These are phyloP conservation scores for Cerastoderma edule DNA, from an alignment of 2,888 invertebrate species.

Conservation along the genomic window DNA sequence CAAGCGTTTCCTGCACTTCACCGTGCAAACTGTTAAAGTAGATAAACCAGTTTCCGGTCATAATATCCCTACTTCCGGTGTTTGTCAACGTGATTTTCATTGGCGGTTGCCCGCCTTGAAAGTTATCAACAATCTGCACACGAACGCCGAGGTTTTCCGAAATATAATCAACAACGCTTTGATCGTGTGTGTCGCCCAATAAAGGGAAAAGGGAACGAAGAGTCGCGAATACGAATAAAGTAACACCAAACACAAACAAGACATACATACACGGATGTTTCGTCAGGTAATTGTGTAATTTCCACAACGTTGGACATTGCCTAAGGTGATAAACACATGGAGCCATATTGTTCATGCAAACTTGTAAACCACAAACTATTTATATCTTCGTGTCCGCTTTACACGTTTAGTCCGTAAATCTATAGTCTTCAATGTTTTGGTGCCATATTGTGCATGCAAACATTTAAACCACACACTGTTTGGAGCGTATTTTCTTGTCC, in stretches of 20 bases:
- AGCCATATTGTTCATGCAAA: no score
- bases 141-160: conserved; percentile 24
- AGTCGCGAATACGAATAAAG: not conserved
- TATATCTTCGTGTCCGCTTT: no score
- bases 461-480: no score
- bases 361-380: no score
- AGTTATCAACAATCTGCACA: conserved; percentile 7
- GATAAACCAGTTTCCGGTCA: conserved; percentile 31
- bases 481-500: no score
- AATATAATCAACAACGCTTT: conserved; percentile 23
- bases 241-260: not conserved
- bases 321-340: conserved; percentile 12
- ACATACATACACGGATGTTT: conserved; percentile 14
- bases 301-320: conserved; percentile 8
- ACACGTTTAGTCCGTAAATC: no score
- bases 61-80: conserved; percentile 19
- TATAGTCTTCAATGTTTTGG: no score
- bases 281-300: not conserved
- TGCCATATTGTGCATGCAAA: no score
- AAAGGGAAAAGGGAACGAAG: not conserved
- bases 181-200: not conserved
- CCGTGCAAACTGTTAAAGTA: conserved; percentile 35
- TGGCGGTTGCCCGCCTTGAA: not conserved
- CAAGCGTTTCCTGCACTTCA: not conserved
- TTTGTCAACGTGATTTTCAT: conserved; percentile 27